These are phyloP conservation scores for Stenopsyche tienmushanensis DNA, from an alignment of 1,140 invertebrate genomes.

Conservation along the genomic window DNA sequence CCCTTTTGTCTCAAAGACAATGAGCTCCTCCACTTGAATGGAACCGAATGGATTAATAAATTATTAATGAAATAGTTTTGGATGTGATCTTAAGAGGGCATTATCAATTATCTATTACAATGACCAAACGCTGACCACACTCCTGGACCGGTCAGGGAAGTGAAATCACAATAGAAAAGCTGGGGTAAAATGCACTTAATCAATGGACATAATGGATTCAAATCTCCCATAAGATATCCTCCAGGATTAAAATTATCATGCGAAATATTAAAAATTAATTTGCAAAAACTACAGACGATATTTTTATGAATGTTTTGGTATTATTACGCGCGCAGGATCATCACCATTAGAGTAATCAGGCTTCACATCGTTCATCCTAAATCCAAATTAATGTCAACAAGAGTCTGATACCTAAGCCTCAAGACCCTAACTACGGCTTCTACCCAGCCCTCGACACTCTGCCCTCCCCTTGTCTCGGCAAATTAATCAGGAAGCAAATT, in stretches of 20 bases:
- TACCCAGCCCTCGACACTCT: slow-evolving; percentile 12
- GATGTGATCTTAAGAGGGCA: slow-evolving; percentile 33
- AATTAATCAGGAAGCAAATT: slow-evolving; percentile 30
- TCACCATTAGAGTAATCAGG: slow-evolving; percentile 7
- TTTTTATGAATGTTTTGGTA: background rate
- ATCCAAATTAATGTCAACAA: slow-evolving; percentile 39
- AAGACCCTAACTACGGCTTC: no score
- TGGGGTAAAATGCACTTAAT: background rate
- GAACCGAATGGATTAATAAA: slow-evolving; percentile 34
- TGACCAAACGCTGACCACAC: slow-evolving; percentile 19
- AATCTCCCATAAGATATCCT: no score
- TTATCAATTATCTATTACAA: slow-evolving; percentile 37
- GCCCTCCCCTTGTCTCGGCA: slow-evolving; percentile 26
- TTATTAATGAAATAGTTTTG: slow-evolving; percentile 40
- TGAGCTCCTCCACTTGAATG: slow-evolving; percentile 1
- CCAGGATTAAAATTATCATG: no score
- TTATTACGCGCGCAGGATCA: background rate
- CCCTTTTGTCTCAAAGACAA: slow-evolving; percentile 27
- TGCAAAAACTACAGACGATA: no score
- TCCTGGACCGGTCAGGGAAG: background rate
- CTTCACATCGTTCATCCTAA: slow-evolving; percentile 20
- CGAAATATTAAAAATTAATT: no score
- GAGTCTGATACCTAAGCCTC: slow-evolving; percentile 21
- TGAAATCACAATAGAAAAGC: background rate
- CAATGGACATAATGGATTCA: background rate